Evolutionary conservation across 2,797 vertebrate species (phyloP).

Genomic region (Pelodytes ibericus): DNA sequence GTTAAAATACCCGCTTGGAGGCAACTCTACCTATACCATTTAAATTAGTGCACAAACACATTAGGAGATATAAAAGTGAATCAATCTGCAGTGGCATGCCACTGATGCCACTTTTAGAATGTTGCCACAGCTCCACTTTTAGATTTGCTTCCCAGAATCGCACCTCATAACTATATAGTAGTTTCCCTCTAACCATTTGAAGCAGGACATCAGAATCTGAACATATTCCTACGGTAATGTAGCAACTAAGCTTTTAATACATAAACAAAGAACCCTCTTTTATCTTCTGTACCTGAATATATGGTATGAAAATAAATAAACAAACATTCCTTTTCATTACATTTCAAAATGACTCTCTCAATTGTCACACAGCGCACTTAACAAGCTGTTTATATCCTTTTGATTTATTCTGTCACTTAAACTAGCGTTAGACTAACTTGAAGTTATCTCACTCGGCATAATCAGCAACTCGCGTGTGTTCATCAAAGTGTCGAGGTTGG

Average conservation of each 20-base stretch:
- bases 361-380: constrained; percentile 6
- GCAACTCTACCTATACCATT: too few species aligned
- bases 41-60: too few species aligned
- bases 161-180: too few species aligned
- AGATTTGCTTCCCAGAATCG: too few species aligned
- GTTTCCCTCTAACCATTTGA: too few species aligned
- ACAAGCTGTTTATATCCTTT: constrained; percentile 20
- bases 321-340: constrained; percentile 6
- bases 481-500: constrained; percentile 68
- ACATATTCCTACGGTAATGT: neutral
- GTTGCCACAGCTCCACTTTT: too few species aligned
- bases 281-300: neutral
- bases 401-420: constrained; percentile 46
- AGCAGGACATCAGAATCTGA: too few species aligned
- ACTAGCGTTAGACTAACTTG: constrained; percentile 52
- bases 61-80: too few species aligned
- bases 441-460: constrained; percentile 60
- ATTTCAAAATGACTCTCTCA: neutral
- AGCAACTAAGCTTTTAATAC: neutral
- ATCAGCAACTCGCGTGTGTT: constrained; percentile 58
- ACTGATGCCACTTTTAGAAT: too few species aligned
- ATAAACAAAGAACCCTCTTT: neutral
- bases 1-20: too few species aligned
- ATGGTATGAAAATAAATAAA: constrained; percentile 1
- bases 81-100: too few species aligned